A percentile compares a stretch with the other conserved stretches of the same genome.
Evolutionary conservation across 1,140 invertebrate genomes (phyloP).

Genomic region (Telenomus remus): DNA sequence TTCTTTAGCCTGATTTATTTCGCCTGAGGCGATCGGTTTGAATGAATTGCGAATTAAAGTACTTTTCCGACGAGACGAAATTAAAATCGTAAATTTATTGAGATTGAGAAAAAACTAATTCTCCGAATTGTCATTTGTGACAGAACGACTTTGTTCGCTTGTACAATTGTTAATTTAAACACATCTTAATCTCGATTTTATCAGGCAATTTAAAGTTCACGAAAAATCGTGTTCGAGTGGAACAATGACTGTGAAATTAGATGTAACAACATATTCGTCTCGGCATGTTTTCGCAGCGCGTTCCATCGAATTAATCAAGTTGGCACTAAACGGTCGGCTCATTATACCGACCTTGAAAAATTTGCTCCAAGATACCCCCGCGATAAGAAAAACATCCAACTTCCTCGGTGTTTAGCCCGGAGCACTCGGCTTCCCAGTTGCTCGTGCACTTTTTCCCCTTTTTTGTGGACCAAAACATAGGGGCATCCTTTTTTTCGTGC

Average conservation of each 20-base stretch:
- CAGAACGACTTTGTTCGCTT: too few species aligned
- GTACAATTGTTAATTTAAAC: too few species aligned
- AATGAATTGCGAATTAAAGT: slow-evolving; percentile 12
- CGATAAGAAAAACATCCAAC: slow-evolving; percentile 51
- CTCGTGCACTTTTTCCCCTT: too few species aligned
- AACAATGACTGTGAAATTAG: slow-evolving; percentile 48
- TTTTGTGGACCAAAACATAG: too few species aligned
- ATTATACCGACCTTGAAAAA: slow-evolving; percentile 44
- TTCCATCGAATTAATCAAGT: slow-evolving; percentile 54
- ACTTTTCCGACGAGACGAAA: too few species aligned
- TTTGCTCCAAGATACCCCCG: slow-evolving; percentile 48
- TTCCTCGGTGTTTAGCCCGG: slow-evolving; percentile 29
- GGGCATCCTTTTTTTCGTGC: slow-evolving; percentile 6
- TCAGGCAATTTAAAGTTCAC: slow-evolving; percentile 1
- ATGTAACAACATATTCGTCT: slow-evolving; percentile 42
- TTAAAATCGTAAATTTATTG: too few species aligned
- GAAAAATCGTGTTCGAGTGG: slow-evolving; percentile 1
- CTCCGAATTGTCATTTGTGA: too few species aligned
- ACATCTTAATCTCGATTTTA: too few species aligned
- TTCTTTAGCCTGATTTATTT: slow-evolving; percentile 21
- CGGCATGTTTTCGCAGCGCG: slow-evolving; percentile 13
- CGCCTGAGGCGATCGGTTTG: slow-evolving; percentile 1
- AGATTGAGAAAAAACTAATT: too few species aligned
- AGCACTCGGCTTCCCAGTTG: neutral
- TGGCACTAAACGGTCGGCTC: slow-evolving; percentile 51